Base-by-base conservation (phyloP, 2,888 invertebrate genomes). In the Eupithecia pulchellata region DNA sequence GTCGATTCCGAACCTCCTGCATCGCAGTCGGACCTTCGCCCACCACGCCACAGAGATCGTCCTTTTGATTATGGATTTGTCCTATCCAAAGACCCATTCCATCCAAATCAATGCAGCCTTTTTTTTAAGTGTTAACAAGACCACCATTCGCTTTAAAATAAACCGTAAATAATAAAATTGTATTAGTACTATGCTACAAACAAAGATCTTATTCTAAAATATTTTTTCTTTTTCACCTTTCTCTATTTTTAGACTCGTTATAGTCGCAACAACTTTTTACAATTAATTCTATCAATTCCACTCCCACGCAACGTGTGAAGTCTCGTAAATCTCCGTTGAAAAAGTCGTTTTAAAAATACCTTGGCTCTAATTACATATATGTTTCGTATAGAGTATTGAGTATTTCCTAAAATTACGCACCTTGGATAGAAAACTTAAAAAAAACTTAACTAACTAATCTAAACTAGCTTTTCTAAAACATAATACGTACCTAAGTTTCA, bases 281-380 rank as follows among this genome's bases (percentile, higher is more conserved):
- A 30, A 32, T 36, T 34, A 61, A 32, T 20, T n/a, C 20, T 61
- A 6, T 61, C 14, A 20, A 34, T n/a, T 20, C 4, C 20, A 36
- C n/a, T 61, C 61, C 61, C 61, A 61, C 42, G 3, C 47, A 75
- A 61, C 55, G 76, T 79, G 76, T 70, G 73, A 76, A 79, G 71
- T 66, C 66, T 65, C 69, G 74, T 77, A 73, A 75, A 79, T 76
- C 71, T 74, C n/a, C n/a, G 42, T 6, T 27, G 64, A 32, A 60
- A 75, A 75, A 57, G 71, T 3, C 61, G 55, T 61, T 52, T 71
- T 68, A 75, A 69, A 57, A 69, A 36, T 52, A 32, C 72, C 68
- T 72, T 68, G 11, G 36, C 61, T 42, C 4, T 17, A 60, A 36
- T 34, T 34, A 25, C 0, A 1, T 47, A 39, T 0, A 17, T 39